A percentile compares a stretch with the other conserved stretches of the same genome.
Evolutionary conservation across 2,113 vertebrate genomes (phyloP).

Genomic region (Lanius ludovicianus): DNA sequence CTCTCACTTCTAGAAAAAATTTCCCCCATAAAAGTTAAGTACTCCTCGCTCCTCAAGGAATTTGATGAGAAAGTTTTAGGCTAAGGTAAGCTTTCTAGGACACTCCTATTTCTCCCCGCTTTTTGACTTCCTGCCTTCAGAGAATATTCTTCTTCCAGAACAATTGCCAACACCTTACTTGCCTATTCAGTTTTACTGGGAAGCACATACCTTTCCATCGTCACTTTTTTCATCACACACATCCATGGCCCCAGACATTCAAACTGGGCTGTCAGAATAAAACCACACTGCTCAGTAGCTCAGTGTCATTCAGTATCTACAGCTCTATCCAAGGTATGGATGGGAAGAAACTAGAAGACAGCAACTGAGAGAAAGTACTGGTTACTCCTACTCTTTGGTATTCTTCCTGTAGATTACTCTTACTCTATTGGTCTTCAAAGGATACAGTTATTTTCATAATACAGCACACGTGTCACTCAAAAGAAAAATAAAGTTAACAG

Average conservation of each 20-base stretch:
- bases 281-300: neutral
- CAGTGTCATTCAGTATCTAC: neutral
- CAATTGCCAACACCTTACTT: neutral
- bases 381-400: neutral
- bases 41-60: neutral
- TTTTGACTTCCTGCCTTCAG: neutral
- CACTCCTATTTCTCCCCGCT: fast-evolving
- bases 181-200: neutral
- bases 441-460: neutral
- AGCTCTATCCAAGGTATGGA: neutral
- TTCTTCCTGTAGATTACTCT: neutral
- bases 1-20: neutral
- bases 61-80: neutral
- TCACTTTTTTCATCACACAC: neutral
- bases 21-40: neutral
- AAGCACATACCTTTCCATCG: neutral
- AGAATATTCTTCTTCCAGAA: neutral
- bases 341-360: neutral
- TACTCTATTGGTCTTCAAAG: neutral
- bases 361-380: neutral
- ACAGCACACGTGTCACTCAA: neutral
- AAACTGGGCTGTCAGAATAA: neutral
- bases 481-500: neutral
- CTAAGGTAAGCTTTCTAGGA: neutral
- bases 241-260: neutral